Evolutionary conservation across 2,797 vertebrate species (phyloP).

Genomic region (Pagetopsis macropterus): DNA sequence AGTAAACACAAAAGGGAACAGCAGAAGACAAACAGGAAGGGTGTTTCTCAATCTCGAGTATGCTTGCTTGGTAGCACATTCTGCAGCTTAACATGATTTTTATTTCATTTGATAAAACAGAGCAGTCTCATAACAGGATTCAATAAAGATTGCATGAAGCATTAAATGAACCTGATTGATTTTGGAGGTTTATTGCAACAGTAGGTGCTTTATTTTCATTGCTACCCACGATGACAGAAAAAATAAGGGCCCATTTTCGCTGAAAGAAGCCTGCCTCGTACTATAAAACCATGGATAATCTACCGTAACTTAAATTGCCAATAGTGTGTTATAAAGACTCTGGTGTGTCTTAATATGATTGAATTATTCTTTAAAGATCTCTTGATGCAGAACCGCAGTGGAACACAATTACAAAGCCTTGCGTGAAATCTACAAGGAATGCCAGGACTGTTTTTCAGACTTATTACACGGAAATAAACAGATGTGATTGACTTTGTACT

Average conservation of each 20-base stretch:
- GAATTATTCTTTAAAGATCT: constrained; percentile 39
- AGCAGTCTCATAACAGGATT: neutral
- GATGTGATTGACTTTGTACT: constrained; percentile 5
- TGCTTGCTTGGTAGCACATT: neutral
- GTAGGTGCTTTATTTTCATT: neutral
- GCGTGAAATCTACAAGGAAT: constrained; percentile 21
- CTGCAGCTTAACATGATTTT: neutral
- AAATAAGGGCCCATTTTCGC: neutral
- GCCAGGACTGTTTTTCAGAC: constrained; percentile 2
- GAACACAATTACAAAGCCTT: constrained; percentile 30
- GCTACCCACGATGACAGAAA: neutral
- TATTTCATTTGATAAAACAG: neutral
- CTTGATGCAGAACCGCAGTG: constrained; percentile 8
- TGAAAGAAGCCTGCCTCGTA: constrained; percentile 8
- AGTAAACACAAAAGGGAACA: no score
- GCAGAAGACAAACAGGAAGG: no score
- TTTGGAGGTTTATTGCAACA: neutral
- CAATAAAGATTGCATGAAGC: constrained; percentile 8
- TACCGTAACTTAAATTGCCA: constrained; percentile 22
- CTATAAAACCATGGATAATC: constrained; percentile 31
- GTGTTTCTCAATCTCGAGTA: no score
- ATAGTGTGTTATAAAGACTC: constrained; percentile 13
- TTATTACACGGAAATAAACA: constrained; percentile 19
- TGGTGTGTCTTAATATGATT: constrained; percentile 32
- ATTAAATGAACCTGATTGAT: constrained; percentile 1